A percentile compares a stretch with the other conserved stretches of the same genome.
phyloP scores from a whole-genome alignment of 2,888 invertebrate species.

The Agriopis leucophaearia region DNA sequence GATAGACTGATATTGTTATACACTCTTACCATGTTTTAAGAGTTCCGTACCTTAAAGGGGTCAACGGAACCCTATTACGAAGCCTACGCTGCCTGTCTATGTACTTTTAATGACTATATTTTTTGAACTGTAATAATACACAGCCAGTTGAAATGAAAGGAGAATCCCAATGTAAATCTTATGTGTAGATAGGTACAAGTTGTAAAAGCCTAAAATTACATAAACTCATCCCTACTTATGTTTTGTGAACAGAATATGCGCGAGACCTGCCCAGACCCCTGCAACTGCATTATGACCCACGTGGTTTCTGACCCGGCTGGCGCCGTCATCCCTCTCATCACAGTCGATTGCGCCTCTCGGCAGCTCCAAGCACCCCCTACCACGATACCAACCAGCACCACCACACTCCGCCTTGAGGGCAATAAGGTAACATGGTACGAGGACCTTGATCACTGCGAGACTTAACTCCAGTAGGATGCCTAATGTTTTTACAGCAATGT shows the following conservation, averaged over 20 bases:
- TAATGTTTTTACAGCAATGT: too few relatives aligned
- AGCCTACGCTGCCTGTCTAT: too few relatives aligned
- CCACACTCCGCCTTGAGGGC: constrained; percentile 88
- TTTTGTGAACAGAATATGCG: constrained; percentile 76
- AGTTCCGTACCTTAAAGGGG: too few relatives aligned
- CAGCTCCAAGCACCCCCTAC: constrained; percentile 86
- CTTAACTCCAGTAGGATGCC: not conserved
- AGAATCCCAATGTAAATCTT: too few relatives aligned
- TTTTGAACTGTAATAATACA: too few relatives aligned
- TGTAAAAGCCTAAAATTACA: too few relatives aligned
- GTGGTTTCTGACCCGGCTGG: constrained; percentile 84
- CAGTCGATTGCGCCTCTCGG: constrained; percentile 88
- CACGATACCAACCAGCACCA: constrained; percentile 88
- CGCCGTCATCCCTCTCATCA: constrained; percentile 87
- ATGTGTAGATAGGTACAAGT: too few relatives aligned
- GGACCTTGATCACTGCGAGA: constrained; percentile 13
- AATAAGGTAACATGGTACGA: constrained; percentile 85
- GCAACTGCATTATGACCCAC: constrained; percentile 88
- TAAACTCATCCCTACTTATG: not conserved
- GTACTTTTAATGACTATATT: too few relatives aligned
- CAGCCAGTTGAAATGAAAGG: too few relatives aligned
- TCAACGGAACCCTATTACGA: too few relatives aligned
- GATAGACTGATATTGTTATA: too few relatives aligned
- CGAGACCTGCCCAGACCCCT: constrained; percentile 87
- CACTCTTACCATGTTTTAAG: too few relatives aligned